Conservation (phyloP, 2,888 invertebrate species). For the Brachypalpus laphriformis region DNA sequence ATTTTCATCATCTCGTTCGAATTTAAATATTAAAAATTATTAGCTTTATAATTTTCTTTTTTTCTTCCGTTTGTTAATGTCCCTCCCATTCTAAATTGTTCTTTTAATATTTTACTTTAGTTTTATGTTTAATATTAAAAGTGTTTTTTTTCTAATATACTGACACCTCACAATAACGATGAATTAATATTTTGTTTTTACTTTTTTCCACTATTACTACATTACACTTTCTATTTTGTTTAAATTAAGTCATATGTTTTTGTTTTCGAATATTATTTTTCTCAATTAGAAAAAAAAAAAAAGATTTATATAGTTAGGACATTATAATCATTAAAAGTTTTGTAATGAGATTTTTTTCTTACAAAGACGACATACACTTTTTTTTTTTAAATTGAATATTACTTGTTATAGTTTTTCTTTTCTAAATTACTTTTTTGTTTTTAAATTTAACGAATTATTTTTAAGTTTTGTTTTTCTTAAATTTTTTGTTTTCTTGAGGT, state of each 20-base stretch:
- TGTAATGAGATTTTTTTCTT: slow-evolving; percentile 52
- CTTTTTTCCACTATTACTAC: slow-evolving; percentile 58
- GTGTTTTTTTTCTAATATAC: slow-evolving; percentile 50
- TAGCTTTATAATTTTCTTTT: slow-evolving; percentile 28
- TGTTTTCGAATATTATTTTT: slow-evolving; percentile 19
- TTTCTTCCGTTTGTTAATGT: slow-evolving; percentile 43
- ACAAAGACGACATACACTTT: slow-evolving; percentile 68
- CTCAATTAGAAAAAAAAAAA: slow-evolving; percentile 40
- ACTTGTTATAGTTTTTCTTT: slow-evolving; percentile 57
- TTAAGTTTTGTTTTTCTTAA: slow-evolving; percentile 54
- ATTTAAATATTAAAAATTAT: slow-evolving; percentile 37
- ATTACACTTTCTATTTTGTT: slow-evolving; percentile 56
- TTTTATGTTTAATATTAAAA: slow-evolving; percentile 64
- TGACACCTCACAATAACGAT: slow-evolving; percentile 70
- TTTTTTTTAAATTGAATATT: slow-evolving; percentile 63
- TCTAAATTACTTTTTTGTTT: slow-evolving; percentile 45
- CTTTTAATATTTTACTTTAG: slow-evolving; percentile 33
- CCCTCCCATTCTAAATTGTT: slow-evolving; percentile 47
- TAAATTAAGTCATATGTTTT: slow-evolving; percentile 38
- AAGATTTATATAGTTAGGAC: slow-evolving; percentile 55
- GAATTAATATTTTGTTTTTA: slow-evolving; percentile 53
- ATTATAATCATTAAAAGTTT: slow-evolving; percentile 61
- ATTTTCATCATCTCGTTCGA: slow-evolving; percentile 37
- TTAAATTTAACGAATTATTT: slow-evolving; percentile 59
- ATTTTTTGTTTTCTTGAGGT: slow-evolving; percentile 78